Percentiles rank a stretch among this genome's conserved stretches.
These are phyloP conservation scores for Megalopta genalis DNA, from an alignment of 1,140 invertebrate species.

Conservation along the genomic window DNA sequence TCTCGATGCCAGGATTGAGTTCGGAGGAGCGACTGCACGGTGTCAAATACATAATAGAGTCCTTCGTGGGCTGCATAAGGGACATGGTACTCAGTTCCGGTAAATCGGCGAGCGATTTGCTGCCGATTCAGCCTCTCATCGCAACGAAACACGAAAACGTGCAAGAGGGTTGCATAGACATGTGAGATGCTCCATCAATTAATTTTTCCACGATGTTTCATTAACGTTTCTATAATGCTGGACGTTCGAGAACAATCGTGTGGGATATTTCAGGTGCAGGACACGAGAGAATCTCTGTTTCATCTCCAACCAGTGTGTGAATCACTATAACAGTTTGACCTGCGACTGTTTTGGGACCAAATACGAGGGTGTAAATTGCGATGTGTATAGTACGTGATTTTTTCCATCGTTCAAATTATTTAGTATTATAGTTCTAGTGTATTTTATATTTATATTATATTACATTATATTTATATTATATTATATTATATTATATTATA, in stretches of 20 bases:
- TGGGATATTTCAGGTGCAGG: constrained; percentile 81
- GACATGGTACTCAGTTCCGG: constrained; percentile 91
- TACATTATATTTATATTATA: too few species aligned
- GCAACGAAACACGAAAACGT: constrained; percentile 93
- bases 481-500: too few species aligned
- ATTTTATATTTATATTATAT: too few species aligned
- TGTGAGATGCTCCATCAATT: constrained; percentile 75
- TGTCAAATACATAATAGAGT: constrained; percentile 94
- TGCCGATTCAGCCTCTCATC: constrained; percentile 89
- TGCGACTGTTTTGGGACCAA: constrained; percentile 95
- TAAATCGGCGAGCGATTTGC: constrained; percentile 89
- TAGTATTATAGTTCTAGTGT: too few species aligned
- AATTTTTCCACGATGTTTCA: too few species aligned
- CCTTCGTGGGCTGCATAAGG: constrained; percentile 94
- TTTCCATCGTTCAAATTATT: background rate
- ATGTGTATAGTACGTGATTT: constrained; percentile 90
- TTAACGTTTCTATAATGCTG: too few species aligned
- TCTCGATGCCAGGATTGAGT: constrained; percentile 84
- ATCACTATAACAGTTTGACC: constrained; percentile 91
- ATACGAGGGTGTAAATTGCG: constrained; percentile 94
- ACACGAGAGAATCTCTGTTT: constrained; percentile 91
- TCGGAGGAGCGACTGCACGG: constrained; percentile 91
- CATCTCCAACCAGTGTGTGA: constrained; percentile 90
- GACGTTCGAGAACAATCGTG: background rate
- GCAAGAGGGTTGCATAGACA: constrained; percentile 90